phyloP scores from a whole-genome alignment of 2,797 vertebrate genomes.

The Poeciliopsis gracilis region DNA sequence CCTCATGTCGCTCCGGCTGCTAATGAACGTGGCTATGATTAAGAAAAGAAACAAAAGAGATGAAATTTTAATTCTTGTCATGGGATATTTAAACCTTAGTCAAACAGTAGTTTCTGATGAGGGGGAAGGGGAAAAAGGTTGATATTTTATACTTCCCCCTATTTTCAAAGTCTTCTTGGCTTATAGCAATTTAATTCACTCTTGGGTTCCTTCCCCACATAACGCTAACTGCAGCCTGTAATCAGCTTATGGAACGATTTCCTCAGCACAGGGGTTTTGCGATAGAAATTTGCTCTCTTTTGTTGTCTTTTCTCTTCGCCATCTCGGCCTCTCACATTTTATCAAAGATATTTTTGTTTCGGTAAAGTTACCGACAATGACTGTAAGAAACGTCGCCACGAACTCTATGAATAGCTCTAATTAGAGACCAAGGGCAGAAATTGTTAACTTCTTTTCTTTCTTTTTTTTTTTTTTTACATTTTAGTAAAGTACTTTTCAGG shows the following conservation, averaged over 20 bases:
- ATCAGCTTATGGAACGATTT: slow-evolving; percentile 69
- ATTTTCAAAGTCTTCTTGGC: slow-evolving; percentile 26
- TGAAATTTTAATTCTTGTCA: neutral
- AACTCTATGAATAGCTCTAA: neutral
- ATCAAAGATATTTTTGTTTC: neutral
- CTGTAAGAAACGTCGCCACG: neutral
- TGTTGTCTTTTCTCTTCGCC: slow-evolving; percentile 2
- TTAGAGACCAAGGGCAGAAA: neutral
- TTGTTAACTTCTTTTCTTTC: neutral
- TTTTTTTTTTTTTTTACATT: too few relatives aligned
- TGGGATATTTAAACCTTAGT: neutral
- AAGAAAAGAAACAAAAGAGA: neutral
- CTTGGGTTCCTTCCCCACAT: slow-evolving; percentile 62
- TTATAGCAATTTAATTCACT: slow-evolving; percentile 57
- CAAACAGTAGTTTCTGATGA: slow-evolving; percentile 12
- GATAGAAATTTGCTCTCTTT: slow-evolving; percentile 8
- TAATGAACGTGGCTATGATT: neutral
- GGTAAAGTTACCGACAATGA: neutral
- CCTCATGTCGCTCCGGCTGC: slow-evolving; percentile 7
- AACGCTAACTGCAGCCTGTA: slow-evolving; percentile 67
- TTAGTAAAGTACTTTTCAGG: neutral
- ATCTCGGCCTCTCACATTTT: slow-evolving; percentile 7
- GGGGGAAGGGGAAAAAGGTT: slow-evolving; percentile 4
- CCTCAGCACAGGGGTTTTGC: slow-evolving; percentile 48
- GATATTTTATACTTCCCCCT: slow-evolving; percentile 15